A percentile compares a stretch with the other conserved stretches of the same genome.
Conservation (phyloP, 2,888 invertebrate genomes). For the Drosophila meridionalis region DNA sequence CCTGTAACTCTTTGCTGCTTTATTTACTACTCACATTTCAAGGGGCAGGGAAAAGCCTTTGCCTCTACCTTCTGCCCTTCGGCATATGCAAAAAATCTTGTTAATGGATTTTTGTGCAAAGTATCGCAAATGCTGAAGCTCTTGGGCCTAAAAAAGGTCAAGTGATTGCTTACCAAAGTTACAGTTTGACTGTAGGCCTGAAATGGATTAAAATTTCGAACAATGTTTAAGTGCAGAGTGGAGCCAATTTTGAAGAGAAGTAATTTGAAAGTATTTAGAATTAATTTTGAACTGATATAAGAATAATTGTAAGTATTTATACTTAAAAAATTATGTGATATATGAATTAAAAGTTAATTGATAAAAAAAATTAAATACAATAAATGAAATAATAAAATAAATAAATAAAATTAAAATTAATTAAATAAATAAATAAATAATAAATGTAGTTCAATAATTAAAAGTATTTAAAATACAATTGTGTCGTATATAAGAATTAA, state of each 20-base stretch:
- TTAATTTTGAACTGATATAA: too few relatives aligned
- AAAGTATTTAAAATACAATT: neutral
- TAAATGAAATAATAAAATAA: too few relatives aligned
- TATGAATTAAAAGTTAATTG: too few relatives aligned
- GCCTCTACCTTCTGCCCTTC: slow-evolving; percentile 9
- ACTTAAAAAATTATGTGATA: too few relatives aligned
- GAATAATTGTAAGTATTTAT: too few relatives aligned
- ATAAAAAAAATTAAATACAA: too few relatives aligned
- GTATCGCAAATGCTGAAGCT: slow-evolving; percentile 16
- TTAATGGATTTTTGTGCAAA: slow-evolving; percentile 46
- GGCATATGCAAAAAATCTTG: slow-evolving; percentile 39
- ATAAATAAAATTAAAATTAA: too few relatives aligned
- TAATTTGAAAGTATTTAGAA: neutral
- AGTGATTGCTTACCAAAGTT: neutral
- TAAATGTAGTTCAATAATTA: neutral
- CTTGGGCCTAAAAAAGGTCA: neutral
- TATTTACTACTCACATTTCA: slow-evolving; percentile 52
- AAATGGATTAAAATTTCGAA: neutral
- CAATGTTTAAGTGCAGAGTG: neutral
- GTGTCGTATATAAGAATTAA: neutral
- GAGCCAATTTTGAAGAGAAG: neutral
- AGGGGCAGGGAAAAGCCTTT: slow-evolving; percentile 8
- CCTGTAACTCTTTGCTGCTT: slow-evolving; percentile 50
- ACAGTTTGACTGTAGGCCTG: neutral
- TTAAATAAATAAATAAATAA: too few relatives aligned